Conservation (phyloP, 2,113 vertebrate genomes). For the Salvator merianae region DNA sequence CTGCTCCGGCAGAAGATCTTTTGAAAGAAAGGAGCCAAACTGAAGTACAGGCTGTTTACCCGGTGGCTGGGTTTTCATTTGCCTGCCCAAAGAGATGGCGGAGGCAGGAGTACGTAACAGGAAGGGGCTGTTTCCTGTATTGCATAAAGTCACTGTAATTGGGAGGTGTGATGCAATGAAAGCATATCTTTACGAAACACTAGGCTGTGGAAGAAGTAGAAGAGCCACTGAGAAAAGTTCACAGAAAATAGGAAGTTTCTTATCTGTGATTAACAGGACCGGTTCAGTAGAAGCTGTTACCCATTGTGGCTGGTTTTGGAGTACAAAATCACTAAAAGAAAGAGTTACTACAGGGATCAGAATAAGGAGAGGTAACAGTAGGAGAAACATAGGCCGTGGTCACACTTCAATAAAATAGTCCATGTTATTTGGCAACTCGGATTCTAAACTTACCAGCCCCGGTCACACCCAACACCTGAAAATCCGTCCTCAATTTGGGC, state of each 20-base stretch:
- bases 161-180: neutral
- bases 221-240: neutral
- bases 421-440: no score
- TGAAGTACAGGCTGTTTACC: neutral
- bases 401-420: no score
- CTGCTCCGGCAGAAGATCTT: neutral
- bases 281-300: no score
- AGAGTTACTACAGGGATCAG: no score
- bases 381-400: no score
- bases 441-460: no score
- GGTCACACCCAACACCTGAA: no score
- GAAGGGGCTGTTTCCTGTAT: neutral
- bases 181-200: neutral
- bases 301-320: no score
- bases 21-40: neutral
- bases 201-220: neutral
- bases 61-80: neutral
- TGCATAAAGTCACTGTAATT: neutral
- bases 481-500: no score
- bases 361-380: no score
- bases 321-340: no score
- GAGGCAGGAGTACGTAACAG: neutral
- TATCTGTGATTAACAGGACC: neutral
- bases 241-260: neutral
- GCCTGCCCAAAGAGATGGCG: neutral